Evolutionary conservation across 2,113 vertebrate genomes (phyloP).

Genomic region (Urocolius indicus): DNA sequence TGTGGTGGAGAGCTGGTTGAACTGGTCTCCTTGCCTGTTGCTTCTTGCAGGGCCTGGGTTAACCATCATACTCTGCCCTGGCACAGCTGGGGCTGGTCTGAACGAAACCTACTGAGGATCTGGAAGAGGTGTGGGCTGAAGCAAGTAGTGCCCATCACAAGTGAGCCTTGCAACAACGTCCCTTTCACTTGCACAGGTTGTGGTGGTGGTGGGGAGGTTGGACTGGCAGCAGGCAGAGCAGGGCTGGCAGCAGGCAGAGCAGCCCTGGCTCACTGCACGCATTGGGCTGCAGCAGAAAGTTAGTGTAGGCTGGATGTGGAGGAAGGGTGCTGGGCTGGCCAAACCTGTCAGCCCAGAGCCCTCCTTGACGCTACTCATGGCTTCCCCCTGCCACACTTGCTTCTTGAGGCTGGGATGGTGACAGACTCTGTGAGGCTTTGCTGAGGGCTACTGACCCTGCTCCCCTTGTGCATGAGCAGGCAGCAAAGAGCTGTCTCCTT

Average conservation of each 20-base stretch:
- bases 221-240: not conserved
- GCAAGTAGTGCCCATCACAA: not conserved
- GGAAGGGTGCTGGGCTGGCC: not conserved
- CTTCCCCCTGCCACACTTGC: not conserved
- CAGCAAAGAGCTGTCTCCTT: not conserved
- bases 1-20: conserved; percentile 24
- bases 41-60: conserved; percentile 40
- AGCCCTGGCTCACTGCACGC: not conserved
- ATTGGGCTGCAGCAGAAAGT: not conserved
- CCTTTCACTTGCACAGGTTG: not conserved
- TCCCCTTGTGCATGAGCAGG: not conserved
- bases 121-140: not conserved
- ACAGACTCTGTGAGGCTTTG: not conserved
- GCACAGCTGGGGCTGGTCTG: not conserved
- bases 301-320: not conserved
- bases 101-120: not conserved
- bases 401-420: not conserved
- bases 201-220: not conserved
- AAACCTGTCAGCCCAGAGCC: not conserved
- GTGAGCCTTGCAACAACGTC: rapidly evolving
- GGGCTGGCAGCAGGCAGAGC: not conserved
- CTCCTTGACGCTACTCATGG: not conserved
- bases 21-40: conserved; percentile 52
- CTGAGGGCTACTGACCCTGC: not conserved
- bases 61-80: not conserved